Conservation (phyloP, 1,140 invertebrate genomes). For the Drosophila nigromelanica region DNA sequence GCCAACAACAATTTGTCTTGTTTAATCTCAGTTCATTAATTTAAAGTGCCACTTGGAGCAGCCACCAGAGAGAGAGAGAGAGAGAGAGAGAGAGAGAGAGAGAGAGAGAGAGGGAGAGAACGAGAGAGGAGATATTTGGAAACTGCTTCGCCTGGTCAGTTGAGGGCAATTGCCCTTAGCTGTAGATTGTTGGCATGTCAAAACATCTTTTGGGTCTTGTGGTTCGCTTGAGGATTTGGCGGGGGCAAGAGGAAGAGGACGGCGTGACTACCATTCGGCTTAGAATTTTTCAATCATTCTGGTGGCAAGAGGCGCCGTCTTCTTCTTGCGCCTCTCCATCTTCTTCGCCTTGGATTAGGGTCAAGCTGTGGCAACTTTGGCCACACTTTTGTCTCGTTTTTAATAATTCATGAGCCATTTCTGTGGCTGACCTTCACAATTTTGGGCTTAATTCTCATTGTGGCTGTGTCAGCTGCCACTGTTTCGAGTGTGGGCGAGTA, state of each 20-base stretch:
- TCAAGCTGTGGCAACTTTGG: constrained; percentile 53
- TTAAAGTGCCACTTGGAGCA: constrained; percentile 74
- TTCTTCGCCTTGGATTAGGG: constrained; percentile 57
- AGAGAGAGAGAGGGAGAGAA: no score
- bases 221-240: constrained; percentile 30
- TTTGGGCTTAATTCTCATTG: constrained; percentile 65
- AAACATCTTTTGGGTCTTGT: constrained; percentile 60
- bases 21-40: constrained; percentile 82
- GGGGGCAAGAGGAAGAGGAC: neutral
- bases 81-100: no score
- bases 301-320: neutral
- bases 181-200: constrained; percentile 44
- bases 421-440: constrained; percentile 72
- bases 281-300: constrained; percentile 69
- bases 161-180: constrained; percentile 6
- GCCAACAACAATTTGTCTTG: constrained; percentile 76
- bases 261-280: constrained; percentile 53
- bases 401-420: constrained; percentile 53
- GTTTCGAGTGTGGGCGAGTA: constrained; percentile 7
- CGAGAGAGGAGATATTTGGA: no score
- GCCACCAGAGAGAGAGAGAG: neutral
- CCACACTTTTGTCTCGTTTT: constrained; percentile 45
- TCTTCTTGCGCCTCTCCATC: neutral
- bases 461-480: constrained; percentile 22
- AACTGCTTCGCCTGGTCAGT: no score